phyloP scores from a whole-genome alignment of 1,140 invertebrate species.

The honey bee (Apis mellifera) region Amel_HAv3.1 CM009931.2:27226501-27227000 shows the following conservation, averaged over 20 bases:
- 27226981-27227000: no score
- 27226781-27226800: background rate
- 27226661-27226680: constrained; percentile 57
- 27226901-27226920: constrained; percentile 53
- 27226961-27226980: no score
- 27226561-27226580: no score
- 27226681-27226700: constrained; percentile 75
- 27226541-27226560: background rate
- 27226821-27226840: constrained; percentile 41
- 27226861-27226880: constrained; percentile 38
- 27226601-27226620: constrained; percentile 41
- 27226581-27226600: no score
- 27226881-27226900: constrained; percentile 72
- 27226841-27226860: constrained; percentile 55
- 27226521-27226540: constrained; percentile 49
- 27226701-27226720: constrained; percentile 56
- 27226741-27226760: constrained; percentile 69
- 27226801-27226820: background rate
- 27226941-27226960: no score
- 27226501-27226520: constrained; percentile 73
- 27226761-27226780: constrained; percentile 50
- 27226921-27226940: constrained; percentile 37
- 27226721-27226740: constrained; percentile 74
- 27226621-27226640: constrained; percentile 74
- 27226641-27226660: constrained; percentile 77